These are phyloP conservation scores for Ceratitis capitata DNA, from an alignment of 1,140 invertebrate genomes.

Conservation along the genomic window DNA sequence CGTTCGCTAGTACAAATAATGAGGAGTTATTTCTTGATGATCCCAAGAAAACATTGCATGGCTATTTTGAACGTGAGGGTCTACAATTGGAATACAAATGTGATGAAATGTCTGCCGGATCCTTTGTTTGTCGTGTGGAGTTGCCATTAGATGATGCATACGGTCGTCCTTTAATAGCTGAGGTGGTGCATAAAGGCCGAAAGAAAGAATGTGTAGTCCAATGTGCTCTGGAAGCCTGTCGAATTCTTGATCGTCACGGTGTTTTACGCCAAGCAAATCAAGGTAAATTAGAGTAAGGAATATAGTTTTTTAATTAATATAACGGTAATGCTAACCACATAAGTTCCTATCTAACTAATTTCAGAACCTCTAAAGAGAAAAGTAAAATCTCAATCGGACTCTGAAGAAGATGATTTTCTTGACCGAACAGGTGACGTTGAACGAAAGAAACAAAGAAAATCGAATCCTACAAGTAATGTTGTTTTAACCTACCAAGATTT, in stretches of 20 bases:
- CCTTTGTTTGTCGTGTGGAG: slow-evolving; percentile 76
- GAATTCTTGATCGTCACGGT: slow-evolving; percentile 86
- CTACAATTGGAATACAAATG: slow-evolving; percentile 84
- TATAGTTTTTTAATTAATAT: neutral
- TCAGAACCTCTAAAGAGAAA: slow-evolving; percentile 72
- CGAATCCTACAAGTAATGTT: slow-evolving; percentile 69
- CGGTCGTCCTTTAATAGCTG: slow-evolving; percentile 80
- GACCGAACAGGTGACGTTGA: slow-evolving; percentile 95
- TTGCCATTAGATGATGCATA: slow-evolving; percentile 81
- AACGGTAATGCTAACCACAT: neutral
- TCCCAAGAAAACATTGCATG: slow-evolving; percentile 93
- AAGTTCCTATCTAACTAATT: slow-evolving; percentile 44
- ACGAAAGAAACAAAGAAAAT: slow-evolving; percentile 79
- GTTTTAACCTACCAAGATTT: slow-evolving; percentile 81
- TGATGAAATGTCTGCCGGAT: slow-evolving; percentile 81
- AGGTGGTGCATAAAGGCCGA: slow-evolving; percentile 87
- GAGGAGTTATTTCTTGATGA: slow-evolving; percentile 92
- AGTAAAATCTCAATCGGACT: slow-evolving; percentile 76
- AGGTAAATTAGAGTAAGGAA: slow-evolving; percentile 55
- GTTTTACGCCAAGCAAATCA: slow-evolving; percentile 81
- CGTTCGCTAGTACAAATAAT: slow-evolving; percentile 81
- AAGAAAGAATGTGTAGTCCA: slow-evolving; percentile 95
- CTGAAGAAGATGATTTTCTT: slow-evolving; percentile 96
- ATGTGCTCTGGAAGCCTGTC: slow-evolving; percentile 93
- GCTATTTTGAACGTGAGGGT: slow-evolving; percentile 96